phyloP scores from a whole-genome alignment of 1,140 invertebrate species.

The Phortica variegata region DNA sequence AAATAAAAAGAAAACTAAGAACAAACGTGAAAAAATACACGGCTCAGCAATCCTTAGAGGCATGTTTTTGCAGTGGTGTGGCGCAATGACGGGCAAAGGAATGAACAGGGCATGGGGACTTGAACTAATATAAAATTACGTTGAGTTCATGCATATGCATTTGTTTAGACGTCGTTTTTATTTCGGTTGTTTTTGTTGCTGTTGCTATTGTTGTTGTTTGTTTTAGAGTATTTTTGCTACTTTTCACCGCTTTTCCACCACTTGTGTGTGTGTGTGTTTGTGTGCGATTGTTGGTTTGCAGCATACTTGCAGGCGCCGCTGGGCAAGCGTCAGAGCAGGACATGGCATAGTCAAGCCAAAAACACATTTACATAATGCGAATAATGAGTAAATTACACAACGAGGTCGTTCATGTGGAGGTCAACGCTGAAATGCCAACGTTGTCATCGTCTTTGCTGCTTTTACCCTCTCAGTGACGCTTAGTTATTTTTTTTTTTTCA shows the following conservation, averaged over 20 bases:
- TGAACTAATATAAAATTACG: not conserved
- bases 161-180: no score
- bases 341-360: no score
- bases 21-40: no score
- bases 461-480: slow-evolving; percentile 21
- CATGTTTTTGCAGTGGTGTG: slow-evolving; percentile 26
- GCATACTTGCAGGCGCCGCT: slow-evolving; percentile 13
- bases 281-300: slow-evolving; percentile 7
- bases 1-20: no score
- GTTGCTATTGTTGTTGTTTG: no score
- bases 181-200: no score
- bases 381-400: slow-evolving; percentile 54
- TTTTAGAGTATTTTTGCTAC: no score
- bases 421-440: slow-evolving; percentile 1
- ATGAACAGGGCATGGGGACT: slow-evolving; percentile 8
- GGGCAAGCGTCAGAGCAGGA: no score
- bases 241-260: no score
- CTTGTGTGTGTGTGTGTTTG: no score
- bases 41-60: no score
- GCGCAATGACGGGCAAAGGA: slow-evolving; percentile 6
- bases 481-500: slow-evolving; percentile 34
- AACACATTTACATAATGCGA: slow-evolving; percentile 18
- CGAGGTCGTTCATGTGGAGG: slow-evolving; percentile 21
- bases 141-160: not conserved
- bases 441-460: slow-evolving; percentile 2